Evolutionary conservation across 37 sponge, comb jelly and placozoan genomes (phyloP).

Genomic region (Hormiphora californensis): DNA sequence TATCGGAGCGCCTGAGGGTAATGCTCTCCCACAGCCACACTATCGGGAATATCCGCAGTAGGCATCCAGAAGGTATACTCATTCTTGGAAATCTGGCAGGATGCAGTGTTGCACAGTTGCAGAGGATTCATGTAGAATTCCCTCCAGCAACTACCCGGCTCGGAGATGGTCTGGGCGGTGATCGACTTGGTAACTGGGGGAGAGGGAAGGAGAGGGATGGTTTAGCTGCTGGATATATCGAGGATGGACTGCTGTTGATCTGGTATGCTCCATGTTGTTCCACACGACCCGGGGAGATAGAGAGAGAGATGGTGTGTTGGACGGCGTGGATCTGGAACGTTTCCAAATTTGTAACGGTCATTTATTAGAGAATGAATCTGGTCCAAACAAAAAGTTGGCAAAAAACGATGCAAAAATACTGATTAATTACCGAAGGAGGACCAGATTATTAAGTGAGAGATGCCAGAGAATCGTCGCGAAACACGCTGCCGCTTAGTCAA

Average conservation of each 20-base stretch:
- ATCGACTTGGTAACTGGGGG: background rate
- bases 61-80: conserved; percentile 11
- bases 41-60: conserved; percentile 2
- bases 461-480: background rate
- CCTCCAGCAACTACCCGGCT: background rate
- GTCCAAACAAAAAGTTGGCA: background rate
- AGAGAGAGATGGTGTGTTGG: too few species aligned
- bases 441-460: background rate
- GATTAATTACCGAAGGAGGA: background rate
- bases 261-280: too few species aligned
- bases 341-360: too few species aligned
- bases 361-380: too few species aligned
- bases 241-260: too few species aligned
- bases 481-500: background rate
- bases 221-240: too few species aligned
- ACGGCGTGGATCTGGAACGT: too few species aligned
- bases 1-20: background rate
- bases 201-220: background rate
- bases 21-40: background rate
- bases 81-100: background rate
- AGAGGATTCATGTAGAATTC: conserved; percentile 21
- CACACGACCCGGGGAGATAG: too few species aligned
- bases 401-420: background rate
- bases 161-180: background rate
- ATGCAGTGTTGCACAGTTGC: background rate